Conservation (phyloP, 2,888 invertebrate species). For the Rhagonycha lutea region DNA sequence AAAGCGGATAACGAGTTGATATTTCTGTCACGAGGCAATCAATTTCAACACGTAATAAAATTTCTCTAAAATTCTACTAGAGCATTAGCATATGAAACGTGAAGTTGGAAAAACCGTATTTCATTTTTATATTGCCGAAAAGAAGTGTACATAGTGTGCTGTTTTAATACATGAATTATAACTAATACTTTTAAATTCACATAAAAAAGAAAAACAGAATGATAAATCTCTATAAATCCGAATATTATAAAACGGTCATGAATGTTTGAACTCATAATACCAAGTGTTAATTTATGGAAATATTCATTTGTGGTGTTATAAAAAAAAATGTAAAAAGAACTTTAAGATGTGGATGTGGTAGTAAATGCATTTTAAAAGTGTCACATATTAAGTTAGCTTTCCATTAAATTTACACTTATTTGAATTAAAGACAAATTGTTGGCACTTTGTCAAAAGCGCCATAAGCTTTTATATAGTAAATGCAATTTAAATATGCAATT, state of each 20-base stretch:
- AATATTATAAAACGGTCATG: neutral
- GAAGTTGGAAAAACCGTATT: slow-evolving; percentile 23
- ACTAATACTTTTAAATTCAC: slow-evolving; percentile 6
- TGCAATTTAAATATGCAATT: neutral
- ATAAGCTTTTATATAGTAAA: neutral
- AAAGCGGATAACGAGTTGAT: slow-evolving; percentile 25
- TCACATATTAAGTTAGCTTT: neutral
- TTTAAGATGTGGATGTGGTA: neutral
- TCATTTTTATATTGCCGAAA: slow-evolving; percentile 28
- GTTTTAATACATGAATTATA: slow-evolving; percentile 23
- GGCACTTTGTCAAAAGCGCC: neutral
- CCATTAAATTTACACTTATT: neutral
- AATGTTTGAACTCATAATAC: neutral
- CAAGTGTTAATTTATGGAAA: neutral
- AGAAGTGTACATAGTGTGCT: slow-evolving; percentile 14
- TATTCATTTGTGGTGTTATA: neutral
- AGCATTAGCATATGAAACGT: slow-evolving; percentile 29
- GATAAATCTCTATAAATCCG: neutral
- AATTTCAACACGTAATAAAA: slow-evolving; percentile 29
- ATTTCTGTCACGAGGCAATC: slow-evolving; percentile 28
- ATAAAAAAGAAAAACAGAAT: neutral
- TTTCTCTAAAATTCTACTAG: slow-evolving; percentile 25
- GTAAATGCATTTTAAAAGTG: neutral
- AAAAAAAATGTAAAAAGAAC: neutral
- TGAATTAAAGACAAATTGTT: neutral